phyloP scores from a whole-genome alignment of 2,113 vertebrate genomes.

The Boulengeromyrus knoepffleri region DNA sequence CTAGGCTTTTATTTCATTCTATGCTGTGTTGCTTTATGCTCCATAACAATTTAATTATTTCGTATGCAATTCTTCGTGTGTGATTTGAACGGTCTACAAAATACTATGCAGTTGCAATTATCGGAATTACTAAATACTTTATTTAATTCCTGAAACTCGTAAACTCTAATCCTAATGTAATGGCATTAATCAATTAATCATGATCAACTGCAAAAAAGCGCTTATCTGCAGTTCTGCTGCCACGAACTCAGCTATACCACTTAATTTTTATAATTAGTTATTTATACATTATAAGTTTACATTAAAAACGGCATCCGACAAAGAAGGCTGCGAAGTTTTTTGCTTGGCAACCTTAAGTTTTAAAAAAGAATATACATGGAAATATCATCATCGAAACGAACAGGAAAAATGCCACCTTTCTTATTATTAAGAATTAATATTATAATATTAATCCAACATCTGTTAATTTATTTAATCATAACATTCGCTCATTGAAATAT shows the following conservation, averaged over 20 bases:
- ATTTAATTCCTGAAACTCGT: neutral
- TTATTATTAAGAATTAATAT: neutral
- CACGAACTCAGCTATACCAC: neutral
- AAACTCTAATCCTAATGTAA: neutral
- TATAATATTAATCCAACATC: neutral
- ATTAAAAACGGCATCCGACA: neutral
- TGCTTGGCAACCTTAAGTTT: neutral
- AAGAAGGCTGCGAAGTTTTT: neutral
- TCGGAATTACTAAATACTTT: neutral
- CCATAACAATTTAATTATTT: neutral
- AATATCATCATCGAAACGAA: neutral
- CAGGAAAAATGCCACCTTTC: neutral
- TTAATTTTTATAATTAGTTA: neutral
- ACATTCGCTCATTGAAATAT: neutral
- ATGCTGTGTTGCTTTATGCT: neutral
- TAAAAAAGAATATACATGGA: neutral
- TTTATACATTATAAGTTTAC: neutral
- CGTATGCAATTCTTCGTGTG: neutral
- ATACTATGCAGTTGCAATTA: neutral
- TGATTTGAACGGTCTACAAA: neutral
- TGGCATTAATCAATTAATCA: neutral
- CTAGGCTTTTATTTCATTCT: neutral
- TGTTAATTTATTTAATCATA: neutral
- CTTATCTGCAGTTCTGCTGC: neutral
- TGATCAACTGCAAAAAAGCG: neutral